phyloP scores from a whole-genome alignment of 2,888 invertebrate species.

The Dolichomitus sp. region DNA sequence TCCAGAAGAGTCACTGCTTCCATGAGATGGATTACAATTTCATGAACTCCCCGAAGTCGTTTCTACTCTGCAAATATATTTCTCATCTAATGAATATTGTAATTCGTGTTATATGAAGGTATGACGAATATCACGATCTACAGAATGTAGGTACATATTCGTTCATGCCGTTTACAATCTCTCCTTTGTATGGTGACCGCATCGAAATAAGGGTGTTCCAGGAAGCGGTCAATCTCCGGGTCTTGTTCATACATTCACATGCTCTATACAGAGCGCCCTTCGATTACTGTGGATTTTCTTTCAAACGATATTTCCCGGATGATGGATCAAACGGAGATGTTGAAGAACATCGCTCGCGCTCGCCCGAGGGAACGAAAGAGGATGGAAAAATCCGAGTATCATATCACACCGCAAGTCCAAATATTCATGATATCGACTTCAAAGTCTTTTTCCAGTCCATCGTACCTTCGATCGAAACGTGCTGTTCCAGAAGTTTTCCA shows the following conservation, averaged over 20 bases:
- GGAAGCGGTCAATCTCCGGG: constrained; percentile 44
- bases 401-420: constrained; percentile 1
- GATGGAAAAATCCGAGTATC: background rate
- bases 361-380: background rate
- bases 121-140: constrained; percentile 36
- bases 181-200: constrained; percentile 1
- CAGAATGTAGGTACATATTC: constrained; percentile 30
- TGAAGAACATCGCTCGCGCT: background rate
- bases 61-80: constrained; percentile 18
- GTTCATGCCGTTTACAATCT: constrained; percentile 17
- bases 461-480: background rate
- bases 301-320: constrained; percentile 30
- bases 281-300: constrained; percentile 30
- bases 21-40: constrained; percentile 48
- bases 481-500: background rate
- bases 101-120: constrained; percentile 5
- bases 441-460: constrained; percentile 8
- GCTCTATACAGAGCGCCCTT: background rate
- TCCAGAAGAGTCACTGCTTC: constrained; percentile 21
- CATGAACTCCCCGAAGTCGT: constrained; percentile 26
- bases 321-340: constrained; percentile 15
- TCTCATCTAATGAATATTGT: constrained; percentile 14
- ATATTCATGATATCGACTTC: constrained; percentile 26
- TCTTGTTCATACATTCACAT: constrained; percentile 45
- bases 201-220: constrained; percentile 30